Base-by-base conservation (phyloP, 1,140 invertebrate genomes). In the Sycophaga agraensis region DNA sequence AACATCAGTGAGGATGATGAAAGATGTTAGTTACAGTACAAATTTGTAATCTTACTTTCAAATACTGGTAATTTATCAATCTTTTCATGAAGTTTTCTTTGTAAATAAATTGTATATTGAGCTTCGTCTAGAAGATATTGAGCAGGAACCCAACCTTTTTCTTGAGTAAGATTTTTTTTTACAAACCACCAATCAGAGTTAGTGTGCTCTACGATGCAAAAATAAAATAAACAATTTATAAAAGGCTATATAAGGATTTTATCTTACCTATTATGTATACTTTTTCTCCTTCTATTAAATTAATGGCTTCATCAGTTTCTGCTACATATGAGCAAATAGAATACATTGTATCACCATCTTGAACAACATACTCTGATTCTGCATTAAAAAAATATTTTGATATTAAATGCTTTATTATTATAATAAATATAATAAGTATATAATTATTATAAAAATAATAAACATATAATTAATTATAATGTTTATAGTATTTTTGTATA, bases 181-280 rank as follows among this genome's bases (percentile, higher is more conserved):
- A 96, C 92, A 73, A 93, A 93, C 93, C 93, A 96, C 92, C 92
- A 95, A 70, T 95, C 92, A 63, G 81, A 76, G 69, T 91, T 91
- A 40, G 88, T 87, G 57, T 87, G 89, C 77, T 91, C 89, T 86
- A 63, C 62, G 67, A 58, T n/a, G n/a, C 28, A 31, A 31, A 31
- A 31, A 64, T 40, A 53, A 46, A 16, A 7, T 50, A 11, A 45
- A 26, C 1, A n/a, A n/a, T 1, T 24, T 12, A 31, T 35, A 21
- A 42, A 43, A 50, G 17, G 21, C 31, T 42, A 40, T n/a, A 7
- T 35, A 22, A 26, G 7, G 0, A 19, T 16, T 19, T 4, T 14
- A 24, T 39, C 9, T 73, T 83, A 90, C 91, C 90, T 61, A 95
- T 81, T 28, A 96, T 88, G 61, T 92, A 91, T 12, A 96, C 87